Percentiles rank a stretch among this genome's conserved stretches.
Evolutionary conservation across 2,113 vertebrate genomes (phyloP).

Genomic region (Clarias magur): DNA sequence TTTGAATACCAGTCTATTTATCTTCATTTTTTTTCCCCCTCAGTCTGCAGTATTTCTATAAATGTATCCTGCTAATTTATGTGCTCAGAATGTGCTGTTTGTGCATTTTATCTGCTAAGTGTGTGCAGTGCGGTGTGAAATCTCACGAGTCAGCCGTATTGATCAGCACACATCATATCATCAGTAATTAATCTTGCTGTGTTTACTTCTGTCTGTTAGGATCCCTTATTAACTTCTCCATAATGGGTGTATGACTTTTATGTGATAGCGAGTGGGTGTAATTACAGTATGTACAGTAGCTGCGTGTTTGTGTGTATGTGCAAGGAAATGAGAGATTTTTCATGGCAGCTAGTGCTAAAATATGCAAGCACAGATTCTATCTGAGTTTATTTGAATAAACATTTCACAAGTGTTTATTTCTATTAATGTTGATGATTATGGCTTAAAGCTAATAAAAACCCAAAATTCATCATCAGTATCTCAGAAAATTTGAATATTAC

Average conservation of each 20-base stretch:
- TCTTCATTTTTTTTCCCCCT: neutral
- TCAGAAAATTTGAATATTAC: too few species aligned
- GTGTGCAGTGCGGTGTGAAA: neutral
- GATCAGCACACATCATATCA: constrained; percentile 6
- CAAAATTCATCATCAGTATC: too few species aligned
- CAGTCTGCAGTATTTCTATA: neutral
- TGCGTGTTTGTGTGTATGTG: neutral
- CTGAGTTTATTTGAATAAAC: neutral
- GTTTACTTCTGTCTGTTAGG: neutral
- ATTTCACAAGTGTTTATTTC: too few species aligned
- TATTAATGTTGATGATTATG: too few species aligned
- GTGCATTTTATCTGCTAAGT: constrained; percentile 14
- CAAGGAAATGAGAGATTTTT: neutral
- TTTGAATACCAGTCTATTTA: neutral
- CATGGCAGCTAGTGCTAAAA: neutral
- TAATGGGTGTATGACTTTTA: neutral
- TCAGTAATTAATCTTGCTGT: neutral
- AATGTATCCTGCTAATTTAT: neutral
- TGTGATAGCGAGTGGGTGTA: neutral
- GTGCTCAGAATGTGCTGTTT: neutral
- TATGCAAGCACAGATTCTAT: neutral
- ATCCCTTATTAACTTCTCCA: neutral
- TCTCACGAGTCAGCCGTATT: neutral
- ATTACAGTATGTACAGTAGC: neutral
- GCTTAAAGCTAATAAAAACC: too few species aligned